Base-by-base conservation (phyloP, 2,888 invertebrate species). In the Drosophila flavopinicola region DNA sequence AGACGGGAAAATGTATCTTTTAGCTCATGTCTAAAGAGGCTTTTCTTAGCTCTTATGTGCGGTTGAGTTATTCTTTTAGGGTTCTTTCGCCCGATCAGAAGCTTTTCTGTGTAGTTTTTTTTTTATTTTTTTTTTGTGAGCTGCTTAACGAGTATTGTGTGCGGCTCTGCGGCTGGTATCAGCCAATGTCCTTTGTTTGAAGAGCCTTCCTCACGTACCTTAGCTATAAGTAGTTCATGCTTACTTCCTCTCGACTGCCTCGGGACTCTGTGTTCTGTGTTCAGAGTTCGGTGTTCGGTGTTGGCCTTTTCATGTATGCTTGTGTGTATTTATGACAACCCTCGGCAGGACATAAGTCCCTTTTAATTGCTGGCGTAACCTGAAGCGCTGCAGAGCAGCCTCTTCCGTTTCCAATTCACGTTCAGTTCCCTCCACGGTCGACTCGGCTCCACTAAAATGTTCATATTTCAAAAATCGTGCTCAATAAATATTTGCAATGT, bases 321-420 rank as follows among this genome's bases (percentile, higher is more conserved):
- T 10, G 10, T 27, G 3, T 58, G 33, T 37, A n/a, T 48, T 63
- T 80, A 48, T 78, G 78, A 58, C 83, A 85, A 74, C 75, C 83
- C 57, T 63, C 44, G 52, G 9, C 57, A 74, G 75, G 69, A 71
- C 39, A 75, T 48, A 75, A 72, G 75, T 78, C 84, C 70, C 84
- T 76, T 79, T 80, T 80, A 80, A 86, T 86, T 80, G 86, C 84
- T 86, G 76, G 74, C 80, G 86, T 86, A 80, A 80, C 80, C 82
- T 63, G 84, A 83, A 67, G 84, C 78, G 60, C 45, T 54, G 45
- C 63, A 32, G 49, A 63, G 51, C 56, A 48, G 30, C 75, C 48
- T 59, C 65, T 74, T 71, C 75, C 70, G 69, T 27, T 73, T 48
- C 27, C 61, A 54, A 44, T 51, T 51, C 42, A 38, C 38, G 57